phyloP scores from a whole-genome alignment of 2,888 invertebrate species.

The Abrostola triplasia region DNA sequence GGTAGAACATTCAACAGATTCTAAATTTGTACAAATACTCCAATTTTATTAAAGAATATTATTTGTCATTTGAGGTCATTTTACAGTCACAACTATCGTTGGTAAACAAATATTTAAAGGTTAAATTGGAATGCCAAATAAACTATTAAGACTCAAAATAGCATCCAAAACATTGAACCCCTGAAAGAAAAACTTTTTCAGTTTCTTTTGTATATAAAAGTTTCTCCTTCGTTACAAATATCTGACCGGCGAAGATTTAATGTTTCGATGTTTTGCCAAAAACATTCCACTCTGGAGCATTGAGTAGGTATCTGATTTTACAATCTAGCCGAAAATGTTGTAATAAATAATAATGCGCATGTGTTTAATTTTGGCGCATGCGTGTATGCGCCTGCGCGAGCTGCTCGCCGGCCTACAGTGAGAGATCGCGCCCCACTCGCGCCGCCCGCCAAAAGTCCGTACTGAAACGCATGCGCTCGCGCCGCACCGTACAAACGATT shows the following conservation, averaged over 20 bases:
- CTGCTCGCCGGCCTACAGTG: conserved; percentile 63
- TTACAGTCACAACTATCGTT: conserved; percentile 14
- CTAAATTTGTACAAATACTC: too few relatives aligned
- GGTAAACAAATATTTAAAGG: conserved; percentile 44
- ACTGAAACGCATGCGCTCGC: conserved; percentile 44
- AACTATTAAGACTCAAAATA: conserved; percentile 36
- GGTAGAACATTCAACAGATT: conserved; percentile 10
- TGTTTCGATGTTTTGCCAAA: conserved; percentile 70
- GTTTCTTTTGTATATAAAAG: conserved; percentile 32
- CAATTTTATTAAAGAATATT: background rate
- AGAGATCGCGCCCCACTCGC: conserved; percentile 56
- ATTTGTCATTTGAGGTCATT: conserved; percentile 12
- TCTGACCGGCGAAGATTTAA: conserved; percentile 57
- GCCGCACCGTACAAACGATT: conserved; percentile 27
- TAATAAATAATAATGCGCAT: conserved; percentile 83
- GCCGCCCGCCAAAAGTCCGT: conserved; percentile 50
- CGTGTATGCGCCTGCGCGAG: conserved; percentile 54
- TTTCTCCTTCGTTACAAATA: conserved; percentile 42
- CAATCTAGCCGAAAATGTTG: conserved; percentile 75
- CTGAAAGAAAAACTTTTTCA: conserved; percentile 25
- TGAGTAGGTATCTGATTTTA: conserved; percentile 71
- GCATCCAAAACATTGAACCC: conserved; percentile 30
- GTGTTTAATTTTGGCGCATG: conserved; percentile 68
- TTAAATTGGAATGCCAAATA: conserved; percentile 34
- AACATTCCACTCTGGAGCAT: conserved; percentile 65